Conservation (phyloP, 2,113 vertebrate genomes). For the Zingel zingel region DNA sequence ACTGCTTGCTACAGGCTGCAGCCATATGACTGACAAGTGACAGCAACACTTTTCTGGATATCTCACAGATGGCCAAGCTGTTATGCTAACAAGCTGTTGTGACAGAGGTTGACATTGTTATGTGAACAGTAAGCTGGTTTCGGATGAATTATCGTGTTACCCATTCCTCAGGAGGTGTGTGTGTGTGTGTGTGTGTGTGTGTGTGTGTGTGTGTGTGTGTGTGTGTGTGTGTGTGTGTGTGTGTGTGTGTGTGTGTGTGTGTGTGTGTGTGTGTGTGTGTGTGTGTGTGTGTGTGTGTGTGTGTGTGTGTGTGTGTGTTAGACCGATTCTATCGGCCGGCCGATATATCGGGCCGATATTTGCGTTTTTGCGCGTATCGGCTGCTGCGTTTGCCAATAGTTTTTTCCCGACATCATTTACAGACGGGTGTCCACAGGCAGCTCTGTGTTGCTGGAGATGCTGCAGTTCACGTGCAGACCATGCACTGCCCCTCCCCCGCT, state of each 20-base stretch:
- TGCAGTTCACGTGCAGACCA: too few relatives aligned
- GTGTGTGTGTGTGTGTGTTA: too few relatives aligned
- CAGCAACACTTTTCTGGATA: background rate
- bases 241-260: background rate
- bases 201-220: too few relatives aligned
- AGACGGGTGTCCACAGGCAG: too few relatives aligned
- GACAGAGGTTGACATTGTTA: slow-evolving; percentile 13
- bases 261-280: background rate
- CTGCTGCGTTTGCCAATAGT: too few relatives aligned
- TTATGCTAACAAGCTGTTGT: slow-evolving; percentile 18
- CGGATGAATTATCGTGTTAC: slow-evolving; percentile 1
- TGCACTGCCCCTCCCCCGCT: too few relatives aligned
- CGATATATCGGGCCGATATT: too few relatives aligned
- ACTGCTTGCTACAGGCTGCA: background rate
- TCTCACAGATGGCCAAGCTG: background rate
- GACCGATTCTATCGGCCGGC: too few relatives aligned
- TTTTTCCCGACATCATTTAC: too few relatives aligned
- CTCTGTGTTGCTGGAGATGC: too few relatives aligned
- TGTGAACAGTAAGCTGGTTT: slow-evolving; percentile 9
- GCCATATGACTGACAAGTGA: slow-evolving; percentile 6
- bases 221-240: too few relatives aligned
- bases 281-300: background rate
- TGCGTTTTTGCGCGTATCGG: too few relatives aligned
- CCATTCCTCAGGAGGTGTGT: background rate
- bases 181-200: background rate